Conservation (phyloP, 35 echinoderm and acorn worm genomes). For the Anneissia japonica region DNA sequence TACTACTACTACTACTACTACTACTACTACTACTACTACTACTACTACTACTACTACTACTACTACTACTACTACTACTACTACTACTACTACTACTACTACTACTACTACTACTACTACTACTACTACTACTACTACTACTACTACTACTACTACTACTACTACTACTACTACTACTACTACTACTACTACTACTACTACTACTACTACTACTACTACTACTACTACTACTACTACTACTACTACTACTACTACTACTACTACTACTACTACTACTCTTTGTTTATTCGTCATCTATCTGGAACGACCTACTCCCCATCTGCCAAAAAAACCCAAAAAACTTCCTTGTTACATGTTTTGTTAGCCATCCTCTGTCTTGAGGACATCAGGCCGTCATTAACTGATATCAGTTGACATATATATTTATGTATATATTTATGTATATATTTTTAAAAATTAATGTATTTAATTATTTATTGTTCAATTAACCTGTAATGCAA, state of each 20-base stretch:
- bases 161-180: conserved; percentile 5
- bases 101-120: conserved; percentile 5
- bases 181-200: conserved; percentile 2
- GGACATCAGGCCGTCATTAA: no score
- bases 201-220: conserved; percentile 5
- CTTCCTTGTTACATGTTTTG: no score
- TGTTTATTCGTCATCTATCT: neutral
- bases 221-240: conserved; percentile 5
- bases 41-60: conserved; percentile 5
- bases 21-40: conserved; percentile 5
- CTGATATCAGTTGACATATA: no score
- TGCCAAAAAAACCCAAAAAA: no score
- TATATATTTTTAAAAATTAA: no score
- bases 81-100: conserved; percentile 5
- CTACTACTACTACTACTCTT: neutral
- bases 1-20: conserved; percentile 5
- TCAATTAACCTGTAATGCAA: no score
- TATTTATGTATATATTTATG: no score
- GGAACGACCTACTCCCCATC: no score
- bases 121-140: conserved; percentile 5
- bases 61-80: conserved; percentile 5
- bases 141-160: conserved; percentile 5
- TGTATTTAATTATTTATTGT: no score
- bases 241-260: conserved; percentile 5
- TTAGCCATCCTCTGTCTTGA: no score